Evolutionary conservation across 2,888 invertebrate genomes (phyloP), one percentile per base, ranked within the genome.

Genomic region (Hyposoter dolosus): DNA sequence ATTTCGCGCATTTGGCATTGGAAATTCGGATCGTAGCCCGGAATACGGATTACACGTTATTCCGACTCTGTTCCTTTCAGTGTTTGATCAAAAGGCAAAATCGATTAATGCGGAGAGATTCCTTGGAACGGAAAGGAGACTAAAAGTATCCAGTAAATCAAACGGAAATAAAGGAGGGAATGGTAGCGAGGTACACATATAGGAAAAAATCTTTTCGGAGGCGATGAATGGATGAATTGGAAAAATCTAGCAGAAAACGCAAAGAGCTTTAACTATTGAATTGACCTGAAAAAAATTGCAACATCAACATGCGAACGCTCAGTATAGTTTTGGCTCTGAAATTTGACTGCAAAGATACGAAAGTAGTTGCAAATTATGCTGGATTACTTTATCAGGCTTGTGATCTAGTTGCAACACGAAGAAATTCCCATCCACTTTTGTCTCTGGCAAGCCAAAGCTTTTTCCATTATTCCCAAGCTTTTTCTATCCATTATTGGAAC

Each of bases 41-140:
- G 74, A 82, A 85, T 85, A 85, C 79, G 15, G 47, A 15, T 82
- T 76, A 82, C 82, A 69, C 40, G 72, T 43, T 56, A 66, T 47
- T 60, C 68, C 23, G 40, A 35, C 23, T 32, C 50, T 19, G 53
- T 19, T 19, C 32, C 6, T 71, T 23, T 28, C 28, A 23, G 43
- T 19, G 43, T 45, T 69, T 63, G 68, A 83, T 79, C 83, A 78
- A 75, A 65, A 69, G 50, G 79, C 68, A 32, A 71, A 68, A 28
- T 40, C 75, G 84, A 76, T 84, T 84, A 84, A 84, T 76, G 76
- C 68, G n/a, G 75, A 75, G 71, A 74, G 15, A 32, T 15, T 35
- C 7, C 28, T 32, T 32, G 72, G 72, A 32, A 50, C 32, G 32
- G 32, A 53, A 12, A 32, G 10, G 72, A 53, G 53, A n/a, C 32